Conservation (phyloP, 2,113 vertebrate genomes). For the Typhlomys cinereus region DNA sequence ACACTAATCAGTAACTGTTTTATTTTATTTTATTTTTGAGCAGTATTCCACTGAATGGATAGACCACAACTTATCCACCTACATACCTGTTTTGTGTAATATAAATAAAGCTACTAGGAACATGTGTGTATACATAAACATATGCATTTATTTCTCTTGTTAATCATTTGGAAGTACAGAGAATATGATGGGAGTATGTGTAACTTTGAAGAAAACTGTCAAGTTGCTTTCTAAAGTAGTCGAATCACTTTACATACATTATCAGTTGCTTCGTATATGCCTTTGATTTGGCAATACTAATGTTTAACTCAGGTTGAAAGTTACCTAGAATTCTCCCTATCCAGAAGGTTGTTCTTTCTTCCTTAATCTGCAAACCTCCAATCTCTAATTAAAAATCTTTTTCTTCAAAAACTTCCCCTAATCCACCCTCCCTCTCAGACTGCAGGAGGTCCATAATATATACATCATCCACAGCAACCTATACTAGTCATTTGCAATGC, state of each 20-base stretch:
- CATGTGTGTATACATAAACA: background rate
- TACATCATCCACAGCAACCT: background rate
- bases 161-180: background rate
- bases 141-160: constrained; percentile 14
- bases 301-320: background rate
- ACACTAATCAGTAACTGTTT: background rate
- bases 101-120: constrained; percentile 50
- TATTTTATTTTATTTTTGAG: constrained; percentile 1
- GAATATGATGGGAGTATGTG: background rate
- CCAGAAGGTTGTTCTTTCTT: background rate
- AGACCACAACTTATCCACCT: background rate
- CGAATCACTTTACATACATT: background rate
- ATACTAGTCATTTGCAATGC: background rate
- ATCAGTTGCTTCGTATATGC: background rate
- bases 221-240: constrained; percentile 45
- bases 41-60: background rate
- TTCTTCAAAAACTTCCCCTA: background rate
- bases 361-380: constrained; percentile 40
- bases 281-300: constrained; percentile 5
- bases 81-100: constrained; percentile 4
- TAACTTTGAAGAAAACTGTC: background rate
- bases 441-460: background rate
- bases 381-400: constrained; percentile 34
- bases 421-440: constrained; percentile 8
- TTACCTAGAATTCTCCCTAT: background rate